Conservation (phyloP, 2,797 vertebrate genomes). For the Microctenopoma steveboyesi region DNA sequence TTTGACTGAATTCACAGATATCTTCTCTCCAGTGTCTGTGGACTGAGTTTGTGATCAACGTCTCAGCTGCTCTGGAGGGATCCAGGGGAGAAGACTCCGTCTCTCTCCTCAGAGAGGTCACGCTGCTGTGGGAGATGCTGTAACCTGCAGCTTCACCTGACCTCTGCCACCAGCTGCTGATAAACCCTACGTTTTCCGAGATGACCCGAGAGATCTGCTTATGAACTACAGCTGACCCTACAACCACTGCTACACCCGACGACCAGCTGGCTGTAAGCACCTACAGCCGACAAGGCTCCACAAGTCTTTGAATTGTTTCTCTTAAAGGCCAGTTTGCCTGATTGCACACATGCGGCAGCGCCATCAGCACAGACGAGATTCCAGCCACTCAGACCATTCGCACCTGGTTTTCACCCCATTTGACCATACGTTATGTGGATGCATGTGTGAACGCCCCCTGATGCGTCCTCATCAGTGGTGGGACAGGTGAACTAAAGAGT, state of each 20-base stretch:
- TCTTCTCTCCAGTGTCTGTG: too few relatives aligned
- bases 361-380: too few relatives aligned
- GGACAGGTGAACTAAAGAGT: too few relatives aligned
- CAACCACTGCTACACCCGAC: background rate
- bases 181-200: conserved; percentile 6
- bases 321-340: too few relatives aligned
- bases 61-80: conserved; percentile 13
- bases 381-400: too few relatives aligned
- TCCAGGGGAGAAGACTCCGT: background rate
- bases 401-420: too few relatives aligned
- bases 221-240: conserved; percentile 1
- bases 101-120: conserved; percentile 13
- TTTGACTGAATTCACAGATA: too few relatives aligned
- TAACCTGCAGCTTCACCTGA: background rate
- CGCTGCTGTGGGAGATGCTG: conserved; percentile 38
- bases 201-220: background rate
- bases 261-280: background rate
- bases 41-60: conserved; percentile 6
- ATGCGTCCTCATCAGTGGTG: too few relatives aligned
- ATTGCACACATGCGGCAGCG: too few relatives aligned
- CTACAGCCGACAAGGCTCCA: background rate
- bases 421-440: too few relatives aligned
- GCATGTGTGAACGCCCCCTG: too few relatives aligned
- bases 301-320: too few relatives aligned
- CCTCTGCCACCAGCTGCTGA: conserved; percentile 29